These are phyloP conservation scores for Tiphia femorata DNA, from an alignment of 2,888 invertebrate species.

Conservation along the genomic window DNA sequence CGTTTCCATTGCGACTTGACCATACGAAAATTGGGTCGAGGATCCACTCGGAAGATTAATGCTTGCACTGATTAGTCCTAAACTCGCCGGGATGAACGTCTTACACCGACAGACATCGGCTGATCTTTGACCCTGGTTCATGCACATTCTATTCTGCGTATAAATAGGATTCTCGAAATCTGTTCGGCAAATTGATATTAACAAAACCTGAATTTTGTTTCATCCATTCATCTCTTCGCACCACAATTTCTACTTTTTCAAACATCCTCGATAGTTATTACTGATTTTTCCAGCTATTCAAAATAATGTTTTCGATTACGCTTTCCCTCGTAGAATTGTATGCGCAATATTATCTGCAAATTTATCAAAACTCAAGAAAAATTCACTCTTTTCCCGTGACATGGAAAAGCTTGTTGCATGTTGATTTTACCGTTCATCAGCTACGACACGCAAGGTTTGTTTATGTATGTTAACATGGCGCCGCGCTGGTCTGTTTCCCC, in stretches of 20 bases:
- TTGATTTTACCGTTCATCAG: constrained; percentile 57
- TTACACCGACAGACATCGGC: constrained; percentile 56
- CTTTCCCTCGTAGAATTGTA: no score
- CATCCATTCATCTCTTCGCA: not conserved
- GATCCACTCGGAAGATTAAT: constrained; percentile 65
- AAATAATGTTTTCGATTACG: no score
- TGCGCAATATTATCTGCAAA: not conserved
- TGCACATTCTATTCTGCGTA: not conserved
- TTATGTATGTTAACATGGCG: constrained; percentile 68
- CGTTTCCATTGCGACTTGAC: constrained; percentile 59
- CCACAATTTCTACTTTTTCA: not conserved
- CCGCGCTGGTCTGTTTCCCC: constrained; percentile 61
- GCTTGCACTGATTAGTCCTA: constrained; percentile 64
- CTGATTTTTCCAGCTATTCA: no score
- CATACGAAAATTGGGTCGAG: constrained; percentile 65
- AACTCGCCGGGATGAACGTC: constrained; percentile 54
- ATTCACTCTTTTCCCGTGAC: not conserved
- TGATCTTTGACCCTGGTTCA: constrained; percentile 55
- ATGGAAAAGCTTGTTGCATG: constrained; percentile 45
- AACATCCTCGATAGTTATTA: not conserved
- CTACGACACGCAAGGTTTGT: constrained; percentile 60
- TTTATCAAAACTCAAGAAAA: not conserved
- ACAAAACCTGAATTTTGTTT: not conserved
- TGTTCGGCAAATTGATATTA: no score
- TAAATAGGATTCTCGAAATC: no score